These are phyloP conservation scores for Apotomis betuletana DNA, from an alignment of 2,888 invertebrate genomes.

Conservation along the genomic window DNA sequence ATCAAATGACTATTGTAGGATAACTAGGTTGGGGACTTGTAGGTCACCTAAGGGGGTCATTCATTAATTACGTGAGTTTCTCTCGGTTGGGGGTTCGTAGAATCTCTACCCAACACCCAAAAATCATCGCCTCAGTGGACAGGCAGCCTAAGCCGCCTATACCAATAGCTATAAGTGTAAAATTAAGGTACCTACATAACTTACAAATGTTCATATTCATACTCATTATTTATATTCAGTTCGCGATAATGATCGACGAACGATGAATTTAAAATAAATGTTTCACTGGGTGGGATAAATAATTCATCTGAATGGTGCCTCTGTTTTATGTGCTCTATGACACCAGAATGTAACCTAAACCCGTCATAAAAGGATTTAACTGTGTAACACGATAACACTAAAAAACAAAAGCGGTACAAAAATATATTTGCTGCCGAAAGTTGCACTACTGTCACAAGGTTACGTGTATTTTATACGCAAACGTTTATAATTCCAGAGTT, in stretches of 20 bases:
- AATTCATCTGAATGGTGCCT: neutral
- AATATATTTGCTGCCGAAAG: slow-evolving; percentile 3
- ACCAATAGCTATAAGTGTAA: too few species aligned
- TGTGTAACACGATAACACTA: slow-evolving; percentile 20
- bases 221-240: too few species aligned
- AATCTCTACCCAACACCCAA: too few species aligned
- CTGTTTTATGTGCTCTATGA: slow-evolving; percentile 6
- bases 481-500: neutral
- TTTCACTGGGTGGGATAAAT: neutral
- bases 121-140: too few species aligned
- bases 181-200: too few species aligned
- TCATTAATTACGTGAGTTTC: too few species aligned
- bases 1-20: neutral
- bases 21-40: too few species aligned
- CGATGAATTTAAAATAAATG: neutral
- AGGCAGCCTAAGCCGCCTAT: too few species aligned
- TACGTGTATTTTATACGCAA: neutral
- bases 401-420: slow-evolving; percentile 16
- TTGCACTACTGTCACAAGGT: neutral
- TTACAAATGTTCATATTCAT: too few species aligned
- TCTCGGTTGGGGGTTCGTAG: too few species aligned
- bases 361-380: slow-evolving; percentile 13
- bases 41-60: too few species aligned
- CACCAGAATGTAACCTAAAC: slow-evolving; percentile 13
- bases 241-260: neutral